These are phyloP conservation scores for Buceros bicornis DNA, from an alignment of 2,797 vertebrate genomes.

Conservation along the genomic window DNA sequence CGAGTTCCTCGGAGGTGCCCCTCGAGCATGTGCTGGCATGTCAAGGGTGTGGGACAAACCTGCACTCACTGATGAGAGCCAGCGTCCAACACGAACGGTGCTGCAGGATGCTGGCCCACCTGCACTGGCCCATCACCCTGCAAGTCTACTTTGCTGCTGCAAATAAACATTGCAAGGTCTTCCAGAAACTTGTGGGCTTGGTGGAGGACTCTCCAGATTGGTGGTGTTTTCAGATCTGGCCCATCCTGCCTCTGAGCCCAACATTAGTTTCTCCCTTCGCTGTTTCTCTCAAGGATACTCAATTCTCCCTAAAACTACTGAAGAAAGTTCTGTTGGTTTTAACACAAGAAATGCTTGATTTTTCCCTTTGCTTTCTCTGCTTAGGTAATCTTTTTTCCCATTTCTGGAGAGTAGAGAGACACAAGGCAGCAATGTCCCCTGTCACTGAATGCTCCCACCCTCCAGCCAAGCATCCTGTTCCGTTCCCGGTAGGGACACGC, in stretches of 20 bases:
- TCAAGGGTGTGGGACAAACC: background rate
- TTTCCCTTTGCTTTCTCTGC: background rate
- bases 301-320: background rate
- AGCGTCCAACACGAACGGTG: background rate
- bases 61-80: accelerated
- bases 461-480: constrained; percentile 10
- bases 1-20: background rate
- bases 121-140: accelerated
- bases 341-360: background rate
- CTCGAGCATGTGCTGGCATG: accelerated
- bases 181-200: background rate
- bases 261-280: accelerated
- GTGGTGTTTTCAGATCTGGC: background rate
- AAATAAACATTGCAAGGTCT: background rate
- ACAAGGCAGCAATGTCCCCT: background rate
- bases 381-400: accelerated
- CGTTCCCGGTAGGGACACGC: background rate
- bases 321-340: background rate
- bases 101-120: background rate
- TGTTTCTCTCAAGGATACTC: background rate
- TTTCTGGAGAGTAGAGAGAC: background rate
- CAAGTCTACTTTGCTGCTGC: accelerated
- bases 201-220: background rate
- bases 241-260: background rate
- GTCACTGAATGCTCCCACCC: background rate